Conservation (phyloP, 2,888 invertebrate genomes). For the Gastracanthus pulcherrimus region DNA sequence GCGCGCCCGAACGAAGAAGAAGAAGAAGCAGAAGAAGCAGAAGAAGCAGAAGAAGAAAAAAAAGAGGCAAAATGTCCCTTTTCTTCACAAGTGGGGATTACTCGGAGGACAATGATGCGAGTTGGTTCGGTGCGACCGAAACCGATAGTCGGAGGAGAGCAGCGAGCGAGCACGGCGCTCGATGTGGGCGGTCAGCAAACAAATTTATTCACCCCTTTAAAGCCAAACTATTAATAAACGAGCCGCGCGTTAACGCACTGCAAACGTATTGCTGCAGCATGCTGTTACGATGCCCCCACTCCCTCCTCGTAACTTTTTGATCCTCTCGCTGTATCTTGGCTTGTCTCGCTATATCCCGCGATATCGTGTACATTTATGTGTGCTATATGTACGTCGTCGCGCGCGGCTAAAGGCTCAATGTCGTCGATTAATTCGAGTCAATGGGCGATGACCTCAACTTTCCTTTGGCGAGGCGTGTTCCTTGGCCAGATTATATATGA, state of each 20-base stretch:
- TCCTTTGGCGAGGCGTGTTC: slow-evolving; percentile 33
- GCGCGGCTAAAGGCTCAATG: slow-evolving; percentile 32
- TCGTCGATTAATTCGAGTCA: slow-evolving; percentile 51
- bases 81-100: slow-evolving; percentile 41
- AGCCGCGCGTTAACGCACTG: slow-evolving; percentile 41
- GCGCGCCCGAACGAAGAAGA: background rate
- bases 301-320: background rate
- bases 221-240: slow-evolving; percentile 65
- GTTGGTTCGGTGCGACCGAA: background rate
- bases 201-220: slow-evolving; percentile 68
- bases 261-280: slow-evolving; percentile 24
- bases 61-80: slow-evolving; percentile 34
- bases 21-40: background rate
- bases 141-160: background rate
- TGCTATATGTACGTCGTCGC: background rate
- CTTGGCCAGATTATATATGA: slow-evolving; percentile 35
- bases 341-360: background rate
- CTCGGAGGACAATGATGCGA: slow-evolving; percentile 39
- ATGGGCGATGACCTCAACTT: slow-evolving; percentile 47
- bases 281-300: background rate
- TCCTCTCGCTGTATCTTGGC: slow-evolving; percentile 22
- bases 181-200: slow-evolving; percentile 65
- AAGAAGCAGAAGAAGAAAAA: background rate
- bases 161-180: background rate
- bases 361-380: background rate